Percentiles rank a stretch among this genome's conserved stretches.
Conservation (phyloP, 2,113 vertebrate genomes). For the Taxidea taxus region DNA sequence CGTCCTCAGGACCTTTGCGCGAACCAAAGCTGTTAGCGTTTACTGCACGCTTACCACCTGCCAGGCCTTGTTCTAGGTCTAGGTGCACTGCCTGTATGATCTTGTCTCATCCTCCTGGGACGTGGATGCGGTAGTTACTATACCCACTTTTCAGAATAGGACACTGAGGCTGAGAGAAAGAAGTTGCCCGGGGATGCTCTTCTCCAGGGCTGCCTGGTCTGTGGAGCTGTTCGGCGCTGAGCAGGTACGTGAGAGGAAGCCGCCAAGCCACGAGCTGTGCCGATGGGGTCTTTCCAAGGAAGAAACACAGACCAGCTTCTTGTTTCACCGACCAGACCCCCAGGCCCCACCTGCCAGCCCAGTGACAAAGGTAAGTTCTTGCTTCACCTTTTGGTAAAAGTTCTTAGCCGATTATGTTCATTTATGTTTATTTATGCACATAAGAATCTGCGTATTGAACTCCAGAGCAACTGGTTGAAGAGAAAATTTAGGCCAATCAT, state of each 20-base stretch:
- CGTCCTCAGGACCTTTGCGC: background rate
- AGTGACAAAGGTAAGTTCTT: constrained; percentile 16
- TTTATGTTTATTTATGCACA: constrained; percentile 35
- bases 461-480: constrained; percentile 37
- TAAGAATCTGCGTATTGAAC: constrained; percentile 50
- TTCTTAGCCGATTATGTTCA: background rate
- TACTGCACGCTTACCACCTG: background rate
- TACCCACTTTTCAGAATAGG: constrained; percentile 5
- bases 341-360: background rate
- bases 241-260: fast-evolving
- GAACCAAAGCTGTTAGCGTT: background rate
- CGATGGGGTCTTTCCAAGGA: background rate
- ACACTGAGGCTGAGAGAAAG: background rate
- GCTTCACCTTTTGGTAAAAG: background rate
- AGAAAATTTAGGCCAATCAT: constrained; percentile 40
- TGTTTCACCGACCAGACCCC: background rate
- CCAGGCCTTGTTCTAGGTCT: background rate
- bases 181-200: background rate
- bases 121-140: background rate
- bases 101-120: background rate
- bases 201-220: background rate
- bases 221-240: background rate
- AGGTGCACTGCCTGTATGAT: background rate
- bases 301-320: background rate
- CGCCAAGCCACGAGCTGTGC: background rate